These are phyloP conservation scores for Bergia puertoricense DNA, from an alignment of 92 coral and sea anemone genomes.

Conservation along the genomic window DNA sequence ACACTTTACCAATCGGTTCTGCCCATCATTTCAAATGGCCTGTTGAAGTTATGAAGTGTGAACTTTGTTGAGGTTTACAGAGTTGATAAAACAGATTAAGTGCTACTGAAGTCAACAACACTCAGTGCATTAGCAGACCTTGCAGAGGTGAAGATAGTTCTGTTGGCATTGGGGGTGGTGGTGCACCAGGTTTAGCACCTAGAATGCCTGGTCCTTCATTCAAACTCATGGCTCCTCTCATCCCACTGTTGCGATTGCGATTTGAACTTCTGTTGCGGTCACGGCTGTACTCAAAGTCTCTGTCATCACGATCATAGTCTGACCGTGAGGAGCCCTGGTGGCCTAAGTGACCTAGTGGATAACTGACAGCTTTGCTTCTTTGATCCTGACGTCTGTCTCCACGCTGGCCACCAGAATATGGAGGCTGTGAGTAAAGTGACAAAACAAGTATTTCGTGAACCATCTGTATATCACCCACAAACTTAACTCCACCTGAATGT, in stretches of 20 bases:
- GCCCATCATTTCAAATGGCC: neutral
- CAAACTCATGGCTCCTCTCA: constrained; percentile 52
- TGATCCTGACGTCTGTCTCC: constrained; percentile 59
- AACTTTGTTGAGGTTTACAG: neutral
- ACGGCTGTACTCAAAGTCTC: constrained; percentile 51
- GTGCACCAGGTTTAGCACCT: constrained; percentile 93
- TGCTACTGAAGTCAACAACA: neutral
- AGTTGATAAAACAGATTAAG: constrained; percentile 23
- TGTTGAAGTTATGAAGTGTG: neutral
- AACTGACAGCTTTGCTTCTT: constrained; percentile 57
- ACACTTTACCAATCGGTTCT: neutral
- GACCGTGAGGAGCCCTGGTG: constrained; percentile 51
- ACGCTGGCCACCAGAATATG: constrained; percentile 66
- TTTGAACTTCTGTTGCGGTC: constrained; percentile 60
- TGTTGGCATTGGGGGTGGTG: constrained; percentile 51
- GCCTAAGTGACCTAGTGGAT: constrained; percentile 63
- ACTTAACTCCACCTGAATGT: neutral
- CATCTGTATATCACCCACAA: neutral
- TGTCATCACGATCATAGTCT: constrained; percentile 52
- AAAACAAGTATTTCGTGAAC: constrained; percentile 54
- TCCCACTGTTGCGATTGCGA: constrained; percentile 52
- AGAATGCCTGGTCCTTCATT: constrained; percentile 88
- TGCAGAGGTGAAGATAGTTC: constrained; percentile 54
- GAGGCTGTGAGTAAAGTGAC: constrained; percentile 80
- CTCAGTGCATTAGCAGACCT: constrained; percentile 58